A percentile compares a stretch with the other conserved stretches of the same genome.
phyloP scores from a whole-genome alignment of 1,140 invertebrate genomes.

The silkworm (Bombyx mori) region DNA sequence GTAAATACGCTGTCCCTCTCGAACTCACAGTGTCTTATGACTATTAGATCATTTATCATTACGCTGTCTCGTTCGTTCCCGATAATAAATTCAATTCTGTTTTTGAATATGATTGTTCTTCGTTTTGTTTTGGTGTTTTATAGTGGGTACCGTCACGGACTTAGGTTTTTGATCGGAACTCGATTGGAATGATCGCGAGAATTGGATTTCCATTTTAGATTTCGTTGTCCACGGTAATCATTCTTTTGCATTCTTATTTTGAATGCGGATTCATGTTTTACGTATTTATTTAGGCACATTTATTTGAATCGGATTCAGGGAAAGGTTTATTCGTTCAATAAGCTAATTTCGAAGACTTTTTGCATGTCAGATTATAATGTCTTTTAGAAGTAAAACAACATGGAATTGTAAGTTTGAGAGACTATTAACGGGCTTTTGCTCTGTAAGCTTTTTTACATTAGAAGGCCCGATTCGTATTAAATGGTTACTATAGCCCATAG shows the following conservation, averaged over 20 bases:
- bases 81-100: conserved; percentile 71
- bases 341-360: no score
- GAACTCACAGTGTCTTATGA: conserved; percentile 29
- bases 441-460: no score
- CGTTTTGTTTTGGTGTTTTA: conserved; percentile 66
- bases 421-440: no score
- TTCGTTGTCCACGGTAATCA: conserved; percentile 46
- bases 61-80: conserved; percentile 58
- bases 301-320: no score
- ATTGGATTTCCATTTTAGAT: conserved; percentile 67
- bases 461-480: no score
- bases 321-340: no score
- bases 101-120: conserved; percentile 67
- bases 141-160: conserved; percentile 62
- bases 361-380: no score
- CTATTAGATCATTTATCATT: conserved; percentile 65
- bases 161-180: conserved; percentile 63
- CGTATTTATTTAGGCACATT: no score
- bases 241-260: conserved; percentile 33
- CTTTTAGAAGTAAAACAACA: no score
- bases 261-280: conserved; percentile 3
- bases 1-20: conserved; percentile 47
- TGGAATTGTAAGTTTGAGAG: no score
- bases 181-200: conserved; percentile 66
- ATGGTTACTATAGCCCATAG: no score